Conservation (phyloP, 2,888 invertebrate species). For the Chouioia cunea region DNA sequence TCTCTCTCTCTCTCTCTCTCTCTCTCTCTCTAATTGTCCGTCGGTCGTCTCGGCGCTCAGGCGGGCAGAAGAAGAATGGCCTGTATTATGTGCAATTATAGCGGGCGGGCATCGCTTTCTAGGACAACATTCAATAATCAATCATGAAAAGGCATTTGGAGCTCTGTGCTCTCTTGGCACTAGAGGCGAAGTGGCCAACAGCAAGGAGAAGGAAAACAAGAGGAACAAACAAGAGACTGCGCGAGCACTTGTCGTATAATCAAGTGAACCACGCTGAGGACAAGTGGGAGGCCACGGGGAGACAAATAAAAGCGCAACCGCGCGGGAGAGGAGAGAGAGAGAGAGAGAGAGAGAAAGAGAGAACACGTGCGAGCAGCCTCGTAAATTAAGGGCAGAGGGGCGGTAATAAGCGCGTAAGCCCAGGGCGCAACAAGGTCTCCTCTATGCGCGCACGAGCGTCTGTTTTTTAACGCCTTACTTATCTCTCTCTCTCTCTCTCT, state of each 20-base stretch:
- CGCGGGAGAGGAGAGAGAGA: slow-evolving; percentile 25
- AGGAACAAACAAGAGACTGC: slow-evolving; percentile 19
- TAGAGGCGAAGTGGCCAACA: not conserved
- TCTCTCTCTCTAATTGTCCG: no score
- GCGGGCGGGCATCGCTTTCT: slow-evolving; percentile 6
- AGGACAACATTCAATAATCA: slow-evolving; percentile 36
- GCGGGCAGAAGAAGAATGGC: slow-evolving; percentile 18
- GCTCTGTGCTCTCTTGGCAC: no score
- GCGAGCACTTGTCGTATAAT: slow-evolving; percentile 2
- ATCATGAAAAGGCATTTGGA: slow-evolving; percentile 19
- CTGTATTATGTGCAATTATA: slow-evolving; percentile 33
- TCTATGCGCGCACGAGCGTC: not conserved
- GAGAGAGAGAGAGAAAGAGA: slow-evolving; percentile 13
- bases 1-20: no score
- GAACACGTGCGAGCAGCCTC: slow-evolving; percentile 1
- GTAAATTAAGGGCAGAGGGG: not conserved
- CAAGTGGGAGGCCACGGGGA: no score
- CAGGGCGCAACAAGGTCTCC: slow-evolving; percentile 12
- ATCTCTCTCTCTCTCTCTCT: no score
- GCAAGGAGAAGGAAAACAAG: not conserved
- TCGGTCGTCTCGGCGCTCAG: no score
- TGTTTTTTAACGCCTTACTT: no score
- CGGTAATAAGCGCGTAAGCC: slow-evolving; percentile 11
- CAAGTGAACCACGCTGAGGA: no score
- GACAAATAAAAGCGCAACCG: slow-evolving; percentile 21